Conservation (phyloP, 2,113 vertebrate genomes). For the Strix uralensis region DNA sequence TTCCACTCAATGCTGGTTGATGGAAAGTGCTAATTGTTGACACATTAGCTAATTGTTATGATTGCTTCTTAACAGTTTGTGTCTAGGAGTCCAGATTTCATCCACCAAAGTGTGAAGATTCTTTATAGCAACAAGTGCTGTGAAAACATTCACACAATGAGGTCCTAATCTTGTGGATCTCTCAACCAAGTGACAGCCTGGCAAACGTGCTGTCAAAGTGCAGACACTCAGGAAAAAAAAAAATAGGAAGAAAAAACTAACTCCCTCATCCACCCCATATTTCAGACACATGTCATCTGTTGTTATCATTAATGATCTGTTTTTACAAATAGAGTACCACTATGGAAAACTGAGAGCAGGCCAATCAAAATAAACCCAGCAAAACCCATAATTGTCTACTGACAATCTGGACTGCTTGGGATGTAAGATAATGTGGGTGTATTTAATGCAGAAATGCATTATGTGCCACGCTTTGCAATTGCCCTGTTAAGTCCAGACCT, state of each 20-base stretch:
- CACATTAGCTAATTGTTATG: constrained; percentile 88
- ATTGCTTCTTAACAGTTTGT: constrained; percentile 83
- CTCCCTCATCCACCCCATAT: constrained; percentile 73
- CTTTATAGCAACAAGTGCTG: constrained; percentile 78
- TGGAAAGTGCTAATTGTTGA: constrained; percentile 83
- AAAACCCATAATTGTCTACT: constrained; percentile 81
- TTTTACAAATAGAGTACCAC: constrained; percentile 84
- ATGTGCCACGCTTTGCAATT: neutral
- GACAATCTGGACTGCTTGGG: constrained; percentile 74
- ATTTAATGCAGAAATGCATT: constrained; percentile 11
- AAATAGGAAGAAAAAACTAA: constrained; percentile 65
- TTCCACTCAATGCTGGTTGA: constrained; percentile 77
- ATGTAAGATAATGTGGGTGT: constrained; percentile 73
- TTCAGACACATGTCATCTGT: constrained; percentile 80
- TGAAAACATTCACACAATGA: constrained; percentile 83
- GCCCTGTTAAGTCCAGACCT: constrained; percentile 18
- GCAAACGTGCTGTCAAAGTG: constrained; percentile 72
- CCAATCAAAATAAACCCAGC: constrained; percentile 91
- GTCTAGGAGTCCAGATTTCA: constrained; percentile 81
- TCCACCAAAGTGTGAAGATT: constrained; percentile 81
- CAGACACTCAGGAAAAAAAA: constrained; percentile 71
- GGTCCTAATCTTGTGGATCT: constrained; percentile 78
- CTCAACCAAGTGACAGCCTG: constrained; percentile 71
- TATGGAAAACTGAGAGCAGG: constrained; percentile 85
- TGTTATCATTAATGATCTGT: constrained; percentile 82